Evolutionary conservation across 2,797 vertebrate genomes (phyloP).

Genomic region (Rhynchotus rufescens): DNA sequence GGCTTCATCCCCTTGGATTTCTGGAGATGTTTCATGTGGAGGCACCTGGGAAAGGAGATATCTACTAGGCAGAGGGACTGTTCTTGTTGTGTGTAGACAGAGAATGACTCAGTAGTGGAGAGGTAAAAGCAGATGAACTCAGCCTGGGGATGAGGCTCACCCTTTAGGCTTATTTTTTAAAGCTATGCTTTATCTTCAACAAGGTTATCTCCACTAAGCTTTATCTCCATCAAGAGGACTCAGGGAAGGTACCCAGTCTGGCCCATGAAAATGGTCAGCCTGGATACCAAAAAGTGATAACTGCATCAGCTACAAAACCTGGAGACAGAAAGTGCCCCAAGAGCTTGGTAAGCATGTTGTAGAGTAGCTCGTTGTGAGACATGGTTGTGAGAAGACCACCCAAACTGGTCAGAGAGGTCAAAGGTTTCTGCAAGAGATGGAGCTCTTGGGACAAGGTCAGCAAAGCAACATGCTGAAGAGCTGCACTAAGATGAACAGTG

Average conservation of each 20-base stretch:
- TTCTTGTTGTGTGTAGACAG: too few relatives aligned
- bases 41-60: background rate
- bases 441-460: too few relatives aligned
- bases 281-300: background rate
- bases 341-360: too few relatives aligned
- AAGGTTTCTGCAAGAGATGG: too few relatives aligned
- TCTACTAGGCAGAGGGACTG: background rate
- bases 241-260: too few relatives aligned
- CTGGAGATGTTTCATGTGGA: background rate
- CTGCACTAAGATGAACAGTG: too few relatives aligned
- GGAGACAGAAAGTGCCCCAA: too few relatives aligned
- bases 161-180: background rate
- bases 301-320: too few relatives aligned
- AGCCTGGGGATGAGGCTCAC: background rate
- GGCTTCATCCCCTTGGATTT: background rate
- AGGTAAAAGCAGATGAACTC: background rate
- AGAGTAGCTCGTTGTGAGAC: too few relatives aligned
- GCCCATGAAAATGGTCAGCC: fast-evolving
- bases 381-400: too few relatives aligned
- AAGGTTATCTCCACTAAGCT: background rate
- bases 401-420: too few relatives aligned
- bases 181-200: background rate
- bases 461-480: too few relatives aligned
- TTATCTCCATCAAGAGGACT: background rate
- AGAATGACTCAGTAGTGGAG: background rate